These are phyloP conservation scores for Melozone crissalis DNA, from an alignment of 2,113 vertebrate genomes.

Conservation along the genomic window DNA sequence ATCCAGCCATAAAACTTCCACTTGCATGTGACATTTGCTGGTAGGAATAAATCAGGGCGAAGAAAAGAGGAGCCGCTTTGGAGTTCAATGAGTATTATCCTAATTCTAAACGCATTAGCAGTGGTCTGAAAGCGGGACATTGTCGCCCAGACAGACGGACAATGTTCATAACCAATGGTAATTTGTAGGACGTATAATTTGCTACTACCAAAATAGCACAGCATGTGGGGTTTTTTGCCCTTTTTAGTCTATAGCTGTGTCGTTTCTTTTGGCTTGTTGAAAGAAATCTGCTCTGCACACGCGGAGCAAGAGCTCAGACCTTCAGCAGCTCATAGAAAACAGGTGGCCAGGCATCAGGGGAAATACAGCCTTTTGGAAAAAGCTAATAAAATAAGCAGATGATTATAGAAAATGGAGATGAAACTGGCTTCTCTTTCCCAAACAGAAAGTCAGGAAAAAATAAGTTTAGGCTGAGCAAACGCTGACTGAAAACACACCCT, in stretches of 20 bases:
- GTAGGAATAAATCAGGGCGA: conserved; percentile 22
- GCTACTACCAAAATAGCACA: conserved; percentile 50
- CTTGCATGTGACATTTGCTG: background rate
- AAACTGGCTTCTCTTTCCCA: background rate
- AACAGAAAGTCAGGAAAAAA: background rate
- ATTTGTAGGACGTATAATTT: conserved; percentile 47
- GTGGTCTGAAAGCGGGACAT: conserved; percentile 25
- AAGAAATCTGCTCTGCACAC: conserved; percentile 32
- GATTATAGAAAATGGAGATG: background rate
- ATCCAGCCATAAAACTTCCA: background rate
- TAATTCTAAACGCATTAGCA: background rate
- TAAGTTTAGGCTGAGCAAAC: background rate
- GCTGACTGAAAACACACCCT: background rate
- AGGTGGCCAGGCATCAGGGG: conserved; percentile 16
- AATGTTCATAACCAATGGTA: conserved; percentile 16
- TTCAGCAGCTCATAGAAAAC: conserved; percentile 31
- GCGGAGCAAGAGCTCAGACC: background rate
- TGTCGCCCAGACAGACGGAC: conserved; percentile 3
- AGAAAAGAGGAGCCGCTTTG: background rate
- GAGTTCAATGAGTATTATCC: background rate
- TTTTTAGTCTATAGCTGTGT: background rate
- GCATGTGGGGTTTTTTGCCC: background rate
- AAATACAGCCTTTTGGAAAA: background rate
- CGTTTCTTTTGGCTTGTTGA: background rate
- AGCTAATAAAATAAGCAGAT: conserved; percentile 46